Base-by-base conservation (phyloP, 2,888 invertebrate species). In the Magallana nippona region DNA sequence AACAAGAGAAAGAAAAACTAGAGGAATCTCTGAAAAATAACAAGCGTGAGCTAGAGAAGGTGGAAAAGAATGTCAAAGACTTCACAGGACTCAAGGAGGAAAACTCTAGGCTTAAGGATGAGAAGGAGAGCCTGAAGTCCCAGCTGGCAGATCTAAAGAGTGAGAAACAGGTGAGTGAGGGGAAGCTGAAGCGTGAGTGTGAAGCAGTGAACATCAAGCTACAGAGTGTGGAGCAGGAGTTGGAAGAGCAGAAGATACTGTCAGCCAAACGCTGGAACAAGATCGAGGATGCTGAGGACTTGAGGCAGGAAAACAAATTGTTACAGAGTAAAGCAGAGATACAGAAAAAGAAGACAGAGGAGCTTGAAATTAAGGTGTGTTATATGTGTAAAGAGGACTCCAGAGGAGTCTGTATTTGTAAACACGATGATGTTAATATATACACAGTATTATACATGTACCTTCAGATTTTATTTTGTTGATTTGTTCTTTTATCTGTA, bases 21-120 rank as follows among this genome's bases (percentile, higher is more conserved):
- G 93, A 95, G 80, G 94, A 93, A 85, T 94, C 95, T 86, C 90
- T 95, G 2, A 87, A 62, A 19, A 60, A 22, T 8, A 55, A 44
- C 22, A 83, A 84, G 79, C 81, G 87, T 19, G 86, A 88, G 81
- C 85, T 88, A 62, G 85, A 86, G 71, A 81, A 71, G 55, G 78
- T 88, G 27, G 88, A 89, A 60, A 87, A 89, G 83, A 83, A 86
- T 78, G 19, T 89, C 95, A 62, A 83, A 11, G 84, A 84, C 8
- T 57, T 83, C 15, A 84, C 86, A 63, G 85, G 87, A 79, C 58
- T 82, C 57, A 84, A 77, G 57, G 85, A 82, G 57, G 85, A 83
- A 32, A 58, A 81, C 13, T 58, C 62, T 2, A 81, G 55, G 27
- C 82, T 86, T 15, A 84, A 79, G 55, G 60, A 79, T 57, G 91